A percentile compares a stretch with the other conserved stretches of the same genome.
These are phyloP conservation scores for Naja naja DNA, from an alignment of 2,113 vertebrate species.

Conservation along the genomic window DNA sequence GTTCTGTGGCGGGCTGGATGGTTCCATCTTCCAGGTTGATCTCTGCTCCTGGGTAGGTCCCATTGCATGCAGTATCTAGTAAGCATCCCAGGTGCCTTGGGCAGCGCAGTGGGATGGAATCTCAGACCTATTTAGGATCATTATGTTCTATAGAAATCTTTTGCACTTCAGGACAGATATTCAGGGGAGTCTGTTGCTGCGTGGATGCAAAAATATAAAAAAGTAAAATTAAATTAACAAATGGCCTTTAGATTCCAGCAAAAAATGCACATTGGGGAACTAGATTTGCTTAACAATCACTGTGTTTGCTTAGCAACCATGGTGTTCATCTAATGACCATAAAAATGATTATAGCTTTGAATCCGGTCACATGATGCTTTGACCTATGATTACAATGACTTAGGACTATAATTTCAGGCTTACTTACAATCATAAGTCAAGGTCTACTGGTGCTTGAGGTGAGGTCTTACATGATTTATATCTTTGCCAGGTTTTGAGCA, in stretches of 20 bases:
- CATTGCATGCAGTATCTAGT: too few relatives aligned
- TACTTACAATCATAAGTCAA: not conserved
- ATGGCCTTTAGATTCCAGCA: not conserved
- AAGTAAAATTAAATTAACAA: not conserved
- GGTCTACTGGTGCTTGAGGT: not conserved
- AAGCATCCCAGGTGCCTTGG: not conserved
- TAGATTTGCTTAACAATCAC: not conserved
- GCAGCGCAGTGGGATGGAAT: too few relatives aligned
- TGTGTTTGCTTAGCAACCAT: not conserved
- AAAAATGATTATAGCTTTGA: not conserved
- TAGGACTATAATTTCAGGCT: not conserved
- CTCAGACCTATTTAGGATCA: not conserved
- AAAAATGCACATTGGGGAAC: not conserved
- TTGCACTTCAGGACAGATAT: not conserved
- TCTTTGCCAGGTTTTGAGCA: not conserved
- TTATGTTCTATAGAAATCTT: not conserved
- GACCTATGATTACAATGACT: not conserved
- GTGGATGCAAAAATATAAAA: not conserved
- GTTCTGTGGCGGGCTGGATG: slow-evolving; percentile 90
- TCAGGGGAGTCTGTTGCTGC: not conserved
- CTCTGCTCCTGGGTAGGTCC: slow-evolving; percentile 83
- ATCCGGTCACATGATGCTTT: not conserved
- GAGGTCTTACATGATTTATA: not conserved
- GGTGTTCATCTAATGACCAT: not conserved
- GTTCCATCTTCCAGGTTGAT: slow-evolving; percentile 91